Percentiles rank a stretch among this genome's conserved stretches.
Evolutionary conservation across 2,113 vertebrate species (phyloP).

Genomic region (Empidonax alnorum): DNA sequence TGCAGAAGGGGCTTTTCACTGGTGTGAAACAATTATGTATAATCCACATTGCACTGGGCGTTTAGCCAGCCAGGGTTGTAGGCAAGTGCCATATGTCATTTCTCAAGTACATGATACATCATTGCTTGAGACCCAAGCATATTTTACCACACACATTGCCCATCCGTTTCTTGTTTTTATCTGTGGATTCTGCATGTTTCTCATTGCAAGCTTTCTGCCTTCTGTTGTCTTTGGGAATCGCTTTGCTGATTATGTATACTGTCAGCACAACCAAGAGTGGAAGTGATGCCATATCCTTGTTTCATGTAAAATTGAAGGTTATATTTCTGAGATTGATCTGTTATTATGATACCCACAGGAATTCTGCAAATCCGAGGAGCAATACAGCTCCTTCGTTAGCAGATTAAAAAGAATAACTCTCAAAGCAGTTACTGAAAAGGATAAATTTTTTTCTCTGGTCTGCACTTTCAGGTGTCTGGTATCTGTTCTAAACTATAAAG

Average conservation of each 20-base stretch:
- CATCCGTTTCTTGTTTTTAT: neutral
- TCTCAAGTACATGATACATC: slow-evolving; percentile 13
- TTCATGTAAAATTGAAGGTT: neutral
- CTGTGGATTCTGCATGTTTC: slow-evolving; percentile 26
- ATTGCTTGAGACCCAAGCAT: neutral
- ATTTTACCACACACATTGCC: slow-evolving; percentile 33
- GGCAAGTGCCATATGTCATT: slow-evolving; percentile 60
- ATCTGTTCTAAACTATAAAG: neutral
- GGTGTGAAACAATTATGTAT: slow-evolving; percentile 42
- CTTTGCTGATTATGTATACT: neutral
- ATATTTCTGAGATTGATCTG: neutral
- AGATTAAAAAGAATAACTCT: neutral
- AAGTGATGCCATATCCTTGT: neutral
- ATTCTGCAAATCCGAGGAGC: neutral
- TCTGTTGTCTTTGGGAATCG: slow-evolving; percentile 29
- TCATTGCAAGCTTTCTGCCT: slow-evolving; percentile 9
- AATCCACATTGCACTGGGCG: neutral
- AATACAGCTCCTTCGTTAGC: neutral
- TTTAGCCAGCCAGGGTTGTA: slow-evolving; percentile 43
- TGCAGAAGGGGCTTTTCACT: slow-evolving; percentile 30
- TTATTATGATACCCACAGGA: neutral
- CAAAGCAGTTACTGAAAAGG: neutral
- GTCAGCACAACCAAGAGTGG: neutral
- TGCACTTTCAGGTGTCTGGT: neutral
- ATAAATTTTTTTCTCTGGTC: neutral